Conservation (phyloP, 2,113 vertebrate genomes). For the Leiothrix lutea region DNA sequence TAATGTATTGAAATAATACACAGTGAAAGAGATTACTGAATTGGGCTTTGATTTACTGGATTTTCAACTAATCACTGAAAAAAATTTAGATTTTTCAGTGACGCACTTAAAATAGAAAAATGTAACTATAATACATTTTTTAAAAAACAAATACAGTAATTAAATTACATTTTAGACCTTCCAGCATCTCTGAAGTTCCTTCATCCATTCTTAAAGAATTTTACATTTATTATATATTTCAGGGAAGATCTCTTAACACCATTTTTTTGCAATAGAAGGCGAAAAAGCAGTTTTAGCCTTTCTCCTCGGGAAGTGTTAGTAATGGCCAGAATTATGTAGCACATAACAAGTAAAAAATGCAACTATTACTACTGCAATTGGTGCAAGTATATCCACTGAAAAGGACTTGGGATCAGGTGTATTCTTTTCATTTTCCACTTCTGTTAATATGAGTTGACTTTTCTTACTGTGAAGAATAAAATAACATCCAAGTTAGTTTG, state of each 20-base stretch:
- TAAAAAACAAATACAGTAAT: neutral
- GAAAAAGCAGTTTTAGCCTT: neutral
- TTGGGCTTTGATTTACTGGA: neutral
- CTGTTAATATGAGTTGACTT: fast-evolving
- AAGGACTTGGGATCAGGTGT: neutral
- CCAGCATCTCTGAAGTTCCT: neutral
- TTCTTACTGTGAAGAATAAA: neutral
- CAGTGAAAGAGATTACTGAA: neutral
- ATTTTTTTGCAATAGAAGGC: neutral
- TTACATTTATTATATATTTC: neutral
- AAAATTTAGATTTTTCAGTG: neutral
- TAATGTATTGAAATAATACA: neutral
- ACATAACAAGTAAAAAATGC: neutral
- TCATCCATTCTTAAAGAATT: neutral
- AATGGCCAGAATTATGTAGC: neutral
- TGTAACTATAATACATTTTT: neutral
- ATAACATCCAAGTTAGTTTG: neutral
- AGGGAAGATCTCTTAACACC: neutral
- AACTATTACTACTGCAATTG: neutral
- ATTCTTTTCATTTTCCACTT: neutral
- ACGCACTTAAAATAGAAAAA: neutral
- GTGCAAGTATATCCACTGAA: neutral
- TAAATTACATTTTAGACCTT: neutral
- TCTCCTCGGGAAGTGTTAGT: neutral
- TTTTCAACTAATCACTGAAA: neutral